Evolutionary conservation across 1,140 invertebrate genomes (phyloP).

Genomic region (Conus ventricosus): DNA sequence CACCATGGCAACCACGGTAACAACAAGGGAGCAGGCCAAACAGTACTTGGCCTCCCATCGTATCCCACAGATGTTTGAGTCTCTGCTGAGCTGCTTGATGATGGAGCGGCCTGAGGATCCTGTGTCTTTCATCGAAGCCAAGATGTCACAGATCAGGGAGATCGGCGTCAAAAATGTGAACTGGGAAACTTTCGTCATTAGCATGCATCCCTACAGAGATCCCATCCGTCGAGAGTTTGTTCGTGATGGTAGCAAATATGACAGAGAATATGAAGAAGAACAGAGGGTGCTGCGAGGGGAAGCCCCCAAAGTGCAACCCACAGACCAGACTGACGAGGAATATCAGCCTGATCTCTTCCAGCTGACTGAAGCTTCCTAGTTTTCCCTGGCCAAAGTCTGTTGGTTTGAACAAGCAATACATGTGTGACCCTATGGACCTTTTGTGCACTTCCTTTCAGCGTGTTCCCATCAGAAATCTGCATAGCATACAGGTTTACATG

Average conservation of each 20-base stretch:
- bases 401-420: constrained; percentile 32
- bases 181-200: constrained; percentile 71
- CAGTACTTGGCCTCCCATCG: constrained; percentile 63
- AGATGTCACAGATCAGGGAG: constrained; percentile 65
- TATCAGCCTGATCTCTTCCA: constrained; percentile 66
- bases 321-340: constrained; percentile 42
- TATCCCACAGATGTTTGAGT: constrained; percentile 72
- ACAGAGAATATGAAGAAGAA: constrained; percentile 62
- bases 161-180: constrained; percentile 71
- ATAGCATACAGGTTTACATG: no score
- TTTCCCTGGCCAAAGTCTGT: neutral
- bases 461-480: no score
- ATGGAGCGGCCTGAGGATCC: constrained; percentile 70
- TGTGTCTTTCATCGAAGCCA: constrained; percentile 67
- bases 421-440: no score
- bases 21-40: constrained; percentile 65
- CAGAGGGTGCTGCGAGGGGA: constrained; percentile 36
- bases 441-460: no score
- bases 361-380: constrained; percentile 61
- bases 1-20: constrained; percentile 38
- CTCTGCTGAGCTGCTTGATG: constrained; percentile 69
- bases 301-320: constrained; percentile 19
- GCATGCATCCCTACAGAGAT: constrained; percentile 70
- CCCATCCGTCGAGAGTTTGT: constrained; percentile 55
- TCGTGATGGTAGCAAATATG: constrained; percentile 68